Base-by-base conservation (phyloP, 2,888 invertebrate genomes). In the Poecilus cupreus region DNA sequence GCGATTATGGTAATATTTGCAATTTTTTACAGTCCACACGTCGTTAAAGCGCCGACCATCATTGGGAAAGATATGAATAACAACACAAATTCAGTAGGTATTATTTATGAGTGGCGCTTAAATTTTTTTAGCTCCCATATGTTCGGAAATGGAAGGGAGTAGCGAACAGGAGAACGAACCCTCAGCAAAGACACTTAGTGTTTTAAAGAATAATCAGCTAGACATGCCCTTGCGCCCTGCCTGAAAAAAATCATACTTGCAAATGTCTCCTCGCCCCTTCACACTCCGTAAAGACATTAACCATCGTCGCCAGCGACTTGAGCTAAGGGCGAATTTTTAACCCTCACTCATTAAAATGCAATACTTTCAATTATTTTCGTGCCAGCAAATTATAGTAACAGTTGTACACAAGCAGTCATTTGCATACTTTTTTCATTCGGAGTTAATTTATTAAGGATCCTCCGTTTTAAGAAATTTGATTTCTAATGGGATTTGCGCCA, bases 241-340 rank as follows among this genome's bases (percentile, higher is more conserved):
- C 16, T 24, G 82, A 76, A 77, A 88, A 89, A 89, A 89, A 89
- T 89, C 89, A 89, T 88, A 89, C 88, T 89, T 89, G 89, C 89
- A 89, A 89, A 89, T 89, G 88, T 88, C 86, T 87, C 87, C 39
- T 22, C 43, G 43, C 57, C 64, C 89, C 88, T 89, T 89, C 88
- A 85, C 89, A 88, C 88, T 85, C 88, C 87, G 88, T 89, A 89
- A 89, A 89, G 88, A 88, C 88, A 89, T 89, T 89, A 89, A 88
- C 88, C 87, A 87, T 87, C 87, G 86, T 85, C 85, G 83, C 85
- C 86, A 82, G 83, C n/a, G 43, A 32, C 76, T 57, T 78, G 26
- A 51, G 37, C 46, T 39, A 75, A 54, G 74, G 70, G 72, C 75
- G 49, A 68, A 49, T 76, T 77, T 82, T 82, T 79, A 74, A 82